Evolutionary conservation across 2,113 vertebrate species (phyloP).

Genomic region (human): GRCh38 chr21:28421501-28422000

Average conservation of each 20-base stretch:
- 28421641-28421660: not conserved
- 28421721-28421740: not conserved
- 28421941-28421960: not conserved
- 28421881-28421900: not conserved
- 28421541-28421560: not conserved
- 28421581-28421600: not conserved
- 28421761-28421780: not conserved
- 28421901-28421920: not conserved
- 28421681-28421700: not conserved
- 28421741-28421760: not conserved
- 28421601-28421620: not conserved
- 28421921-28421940: not conserved
- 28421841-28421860: not conserved
- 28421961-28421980: not conserved
- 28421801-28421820: not conserved
- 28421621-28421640: not conserved
- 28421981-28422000: not conserved
- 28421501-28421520: not conserved
- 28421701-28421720: not conserved
- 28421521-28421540: not conserved
- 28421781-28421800: not conserved
- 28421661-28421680: not conserved
- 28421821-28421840: not conserved
- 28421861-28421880: not conserved
- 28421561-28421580: too few relatives aligned